Conservation (phyloP, 2,888 invertebrate genomes). For the Tetragonula carbonaria region DNA sequence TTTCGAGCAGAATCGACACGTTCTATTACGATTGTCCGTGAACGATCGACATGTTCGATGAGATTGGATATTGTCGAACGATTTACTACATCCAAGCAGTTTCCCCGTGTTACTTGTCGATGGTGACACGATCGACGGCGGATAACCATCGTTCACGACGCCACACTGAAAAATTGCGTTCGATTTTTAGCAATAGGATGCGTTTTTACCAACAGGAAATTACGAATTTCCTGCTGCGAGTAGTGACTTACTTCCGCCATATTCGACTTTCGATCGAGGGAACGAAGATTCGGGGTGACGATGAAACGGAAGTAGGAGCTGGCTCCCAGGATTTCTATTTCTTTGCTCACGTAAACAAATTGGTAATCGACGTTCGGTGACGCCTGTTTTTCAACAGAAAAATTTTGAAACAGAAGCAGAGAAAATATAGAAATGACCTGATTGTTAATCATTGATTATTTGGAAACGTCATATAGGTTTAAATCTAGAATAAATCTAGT, state of each 20-base stretch:
- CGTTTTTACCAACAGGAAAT: background rate
- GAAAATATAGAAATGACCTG: background rate
- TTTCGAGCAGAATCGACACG: slow-evolving; percentile 9
- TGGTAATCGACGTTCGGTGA: slow-evolving; percentile 16
- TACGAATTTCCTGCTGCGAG: background rate
- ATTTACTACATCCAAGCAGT: slow-evolving; percentile 3
- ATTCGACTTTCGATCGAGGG: background rate
- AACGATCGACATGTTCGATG: background rate
- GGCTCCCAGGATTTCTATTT: slow-evolving; percentile 15
- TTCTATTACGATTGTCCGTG: background rate
- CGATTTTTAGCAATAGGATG: background rate
- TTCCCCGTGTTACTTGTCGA: background rate
- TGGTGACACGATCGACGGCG: background rate
- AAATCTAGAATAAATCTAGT: background rate
- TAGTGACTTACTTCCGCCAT: slow-evolving; percentile 8
- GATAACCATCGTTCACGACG: background rate
- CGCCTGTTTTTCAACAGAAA: background rate
- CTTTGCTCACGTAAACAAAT: slow-evolving; percentile 27
- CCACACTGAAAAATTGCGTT: slow-evolving; percentile 23
- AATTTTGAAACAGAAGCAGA: background rate
- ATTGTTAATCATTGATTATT: background rate
- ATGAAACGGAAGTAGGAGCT: slow-evolving; percentile 38
- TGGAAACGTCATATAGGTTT: too few species aligned
- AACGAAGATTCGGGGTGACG: background rate
- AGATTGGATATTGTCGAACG: slow-evolving; percentile 13